Conservation (phyloP, 2,888 invertebrate species). For the Ophioninae sp. region DNA sequence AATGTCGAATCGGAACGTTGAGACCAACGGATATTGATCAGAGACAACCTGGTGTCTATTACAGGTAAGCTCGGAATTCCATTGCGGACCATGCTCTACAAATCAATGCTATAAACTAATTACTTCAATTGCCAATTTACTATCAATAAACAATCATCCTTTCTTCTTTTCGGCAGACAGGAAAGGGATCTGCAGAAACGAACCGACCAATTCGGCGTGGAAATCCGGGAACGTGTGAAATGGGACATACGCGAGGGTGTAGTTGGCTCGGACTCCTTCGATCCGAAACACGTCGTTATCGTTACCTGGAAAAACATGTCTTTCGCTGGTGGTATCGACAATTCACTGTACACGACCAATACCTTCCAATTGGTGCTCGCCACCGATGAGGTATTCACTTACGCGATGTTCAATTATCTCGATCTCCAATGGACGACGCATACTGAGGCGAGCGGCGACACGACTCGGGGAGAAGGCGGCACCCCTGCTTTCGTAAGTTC, state of each 20-base stretch:
- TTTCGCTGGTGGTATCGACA: constrained; percentile 93
- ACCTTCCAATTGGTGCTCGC: constrained; percentile 97
- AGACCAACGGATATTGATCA: constrained; percentile 89
- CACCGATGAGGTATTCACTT: constrained; percentile 96
- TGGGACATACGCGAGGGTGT: constrained; percentile 96
- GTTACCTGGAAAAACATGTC: constrained; percentile 98
- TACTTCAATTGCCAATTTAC: too few relatives aligned
- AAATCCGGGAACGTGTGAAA: constrained; percentile 91
- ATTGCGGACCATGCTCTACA: too few relatives aligned
- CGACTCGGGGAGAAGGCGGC: constrained; percentile 92
- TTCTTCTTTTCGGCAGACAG: constrained; percentile 79
- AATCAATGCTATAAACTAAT: too few relatives aligned
- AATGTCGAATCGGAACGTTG: constrained; percentile 90
- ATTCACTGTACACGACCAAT: constrained; percentile 93
- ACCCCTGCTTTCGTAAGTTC: constrained; percentile 91
- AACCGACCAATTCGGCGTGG: constrained; percentile 92
- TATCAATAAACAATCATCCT: not conserved
- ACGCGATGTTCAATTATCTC: constrained; percentile 96
- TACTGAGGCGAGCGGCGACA: constrained; percentile 95
- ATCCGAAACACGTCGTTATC: constrained; percentile 94
- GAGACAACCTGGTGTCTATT: constrained; percentile 91
- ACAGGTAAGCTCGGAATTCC: constrained; percentile 82
- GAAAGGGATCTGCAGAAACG: constrained; percentile 88
- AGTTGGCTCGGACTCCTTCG: constrained; percentile 94
- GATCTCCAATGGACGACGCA: constrained; percentile 95